Evolutionary conservation across 1,140 invertebrate species (phyloP), one percentile per base, ranked within the genome.

Genomic region (Pectinophora gossypiella): DNA sequence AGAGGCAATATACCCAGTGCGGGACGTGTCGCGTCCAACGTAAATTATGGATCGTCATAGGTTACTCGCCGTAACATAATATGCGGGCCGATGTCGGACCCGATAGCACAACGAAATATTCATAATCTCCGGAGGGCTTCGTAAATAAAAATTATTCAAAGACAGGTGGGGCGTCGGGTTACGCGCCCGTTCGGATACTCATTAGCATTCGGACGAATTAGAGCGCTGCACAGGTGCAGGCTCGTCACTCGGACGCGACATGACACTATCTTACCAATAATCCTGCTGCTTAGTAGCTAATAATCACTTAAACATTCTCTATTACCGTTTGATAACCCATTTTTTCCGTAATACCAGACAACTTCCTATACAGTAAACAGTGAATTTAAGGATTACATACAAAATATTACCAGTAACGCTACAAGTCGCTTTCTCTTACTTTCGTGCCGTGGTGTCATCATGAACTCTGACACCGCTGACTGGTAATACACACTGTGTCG

Each of bases 61-160:
- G 57, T 69, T 70, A 70, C 62, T 55, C 60, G 53, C 21, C 19
- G 79, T 84, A 83, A 86, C 72, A 72, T 82, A 78, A 86, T 83
- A 83, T 68, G 72, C 64, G 68, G 61, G 55, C 51, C 69, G 80
- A 84, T 82, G 54, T 51, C 27, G 61, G 64, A 50, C 52, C 66
- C 63, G 79, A 83, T 84, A 81, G 61, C 69, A 64, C 64, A 45
- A 65, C 66, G 72, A 78, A 76, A 81, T 76, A 77, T 76, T 77
- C 73, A 76, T 82, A 82, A 76, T 81, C 74, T n/a, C n/a, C 54
- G 72, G 77, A 72, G 78, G 76, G 73, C 69, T 73, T 59, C 69
- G 76, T 85, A 84, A 80, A 85, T 81, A 82, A 84, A 82, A 81
- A 83, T 74, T 80, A 83, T 82, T 65, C 79, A 74, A 56, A 62